A percentile compares a stretch with the other conserved stretches of the same genome.
Conservation (phyloP, 2,888 invertebrate species). For the Pemphredon lugubris region DNA sequence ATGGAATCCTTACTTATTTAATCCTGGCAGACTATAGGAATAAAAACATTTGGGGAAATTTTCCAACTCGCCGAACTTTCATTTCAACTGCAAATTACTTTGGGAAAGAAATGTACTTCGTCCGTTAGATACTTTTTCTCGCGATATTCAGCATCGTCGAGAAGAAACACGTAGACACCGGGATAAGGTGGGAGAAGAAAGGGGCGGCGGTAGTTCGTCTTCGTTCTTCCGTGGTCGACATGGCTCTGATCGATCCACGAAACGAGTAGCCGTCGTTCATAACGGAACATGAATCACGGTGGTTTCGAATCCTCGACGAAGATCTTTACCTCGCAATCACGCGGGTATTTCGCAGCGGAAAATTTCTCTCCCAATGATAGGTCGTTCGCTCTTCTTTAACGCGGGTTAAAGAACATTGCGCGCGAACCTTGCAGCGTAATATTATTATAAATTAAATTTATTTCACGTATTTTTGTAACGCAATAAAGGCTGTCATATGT, state of each 20-base stretch:
- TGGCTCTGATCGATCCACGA: conserved; percentile 45
- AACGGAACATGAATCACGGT: conserved; percentile 58
- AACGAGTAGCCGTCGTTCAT: conserved; percentile 63
- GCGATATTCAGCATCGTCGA: neutral
- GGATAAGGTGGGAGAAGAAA: neutral
- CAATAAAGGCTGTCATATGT: too few species aligned
- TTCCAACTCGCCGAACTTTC: neutral
- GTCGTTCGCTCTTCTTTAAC: conserved; percentile 37
- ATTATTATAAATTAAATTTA: too few species aligned
- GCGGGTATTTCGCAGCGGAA: conserved; percentile 45
- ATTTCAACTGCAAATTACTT: too few species aligned
- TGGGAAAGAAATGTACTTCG: neutral
- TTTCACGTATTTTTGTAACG: too few species aligned
- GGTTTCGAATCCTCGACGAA: conserved; percentile 50
- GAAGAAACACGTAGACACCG: neutral
- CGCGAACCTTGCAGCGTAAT: neutral
- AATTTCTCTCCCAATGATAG: conserved; percentile 67
- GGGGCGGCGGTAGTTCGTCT: neutral
- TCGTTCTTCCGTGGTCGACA: conserved; percentile 26
- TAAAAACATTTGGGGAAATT: too few species aligned
- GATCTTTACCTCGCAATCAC: conserved; percentile 64
- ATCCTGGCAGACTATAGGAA: too few species aligned
- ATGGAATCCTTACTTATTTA: too few species aligned
- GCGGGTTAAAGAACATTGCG: conserved; percentile 1
- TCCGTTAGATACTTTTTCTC: neutral